phyloP scores from a whole-genome alignment of 2,888 invertebrate genomes.

The Leptopilina drosophilae region DNA sequence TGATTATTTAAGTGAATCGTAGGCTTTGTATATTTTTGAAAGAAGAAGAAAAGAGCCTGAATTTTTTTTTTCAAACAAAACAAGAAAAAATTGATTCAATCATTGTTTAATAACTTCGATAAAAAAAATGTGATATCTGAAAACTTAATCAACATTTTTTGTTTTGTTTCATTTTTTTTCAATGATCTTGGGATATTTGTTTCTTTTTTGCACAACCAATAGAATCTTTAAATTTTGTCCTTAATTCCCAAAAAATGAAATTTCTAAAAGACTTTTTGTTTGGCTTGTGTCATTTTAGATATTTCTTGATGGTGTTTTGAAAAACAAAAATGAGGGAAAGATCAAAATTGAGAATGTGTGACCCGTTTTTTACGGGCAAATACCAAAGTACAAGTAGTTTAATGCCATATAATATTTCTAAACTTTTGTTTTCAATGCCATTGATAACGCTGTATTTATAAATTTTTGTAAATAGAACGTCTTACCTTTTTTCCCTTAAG shows the following conservation, averaged over 20 bases:
- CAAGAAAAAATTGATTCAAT: too few species aligned
- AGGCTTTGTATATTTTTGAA: constrained; percentile 13
- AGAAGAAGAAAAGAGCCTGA: constrained; percentile 20
- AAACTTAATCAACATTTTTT: not conserved
- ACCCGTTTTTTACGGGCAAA: constrained; percentile 55
- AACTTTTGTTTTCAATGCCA: constrained; percentile 57
- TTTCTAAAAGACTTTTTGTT: constrained; percentile 42
- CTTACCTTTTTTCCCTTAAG: constrained; percentile 52
- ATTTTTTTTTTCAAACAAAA: constrained; percentile 44
- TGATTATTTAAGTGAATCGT: constrained; percentile 11
- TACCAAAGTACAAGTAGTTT: constrained; percentile 65
- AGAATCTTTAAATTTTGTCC: not conserved
- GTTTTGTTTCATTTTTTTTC: not conserved
- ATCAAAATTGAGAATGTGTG: constrained; percentile 53
- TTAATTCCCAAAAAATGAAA: not conserved
- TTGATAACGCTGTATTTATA: constrained; percentile 61
- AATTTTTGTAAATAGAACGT: constrained; percentile 60
- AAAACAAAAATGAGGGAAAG: constrained; percentile 23
- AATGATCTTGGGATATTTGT: constrained; percentile 27
- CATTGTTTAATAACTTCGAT: constrained; percentile 29
- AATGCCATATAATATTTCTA: constrained; percentile 61
- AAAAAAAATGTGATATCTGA: constrained; percentile 27
- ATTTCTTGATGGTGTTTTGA: constrained; percentile 38
- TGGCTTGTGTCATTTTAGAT: constrained; percentile 47
- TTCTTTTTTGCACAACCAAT: not conserved